Base-by-base conservation (phyloP, 2,888 invertebrate species). In the Priapulus caudatus region DNA sequence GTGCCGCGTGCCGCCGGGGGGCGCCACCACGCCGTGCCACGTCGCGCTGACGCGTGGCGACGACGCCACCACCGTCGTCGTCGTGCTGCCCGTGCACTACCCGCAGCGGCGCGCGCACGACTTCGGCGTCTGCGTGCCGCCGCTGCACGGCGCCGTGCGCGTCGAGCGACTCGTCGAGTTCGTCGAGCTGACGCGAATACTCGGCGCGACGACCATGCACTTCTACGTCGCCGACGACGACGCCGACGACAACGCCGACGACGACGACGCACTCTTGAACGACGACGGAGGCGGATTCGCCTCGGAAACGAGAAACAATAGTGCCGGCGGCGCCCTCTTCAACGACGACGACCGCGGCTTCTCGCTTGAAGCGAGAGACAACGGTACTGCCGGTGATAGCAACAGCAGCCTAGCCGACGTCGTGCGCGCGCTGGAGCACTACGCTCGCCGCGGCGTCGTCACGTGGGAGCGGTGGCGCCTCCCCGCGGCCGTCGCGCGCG, bases 111-210 rank as follows among this genome's bases (percentile, higher is more conserved):
- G 45, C 15, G 51, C 56, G 43, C 23, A 49, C 2, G 51, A 56
- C 10, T 57, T 67, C 50, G 65, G 61, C 2, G 57, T 68, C 5
- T 69, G 69, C 57, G 60, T 69, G 5, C 65, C 69, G 15, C 69
- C 69, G 2, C 52, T 69, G 20, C 67, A 65, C 57, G 67, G 67
- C n/a, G 54, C 65, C 50, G 59, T 66, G 10, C 57, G 57, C 4
- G 51, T 65, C 24, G 61, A 63, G 16, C 59, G 59, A n/a, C 51
- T 69, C 2, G 59, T 69, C 16, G 64, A 68, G 50, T 69, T 67
- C 56, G 58, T 69, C 20, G 69, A 69, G 59, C 52, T 68, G 45
- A 61, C 60, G 22, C 61, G 59, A 49, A 52, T 68, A 23, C 60
- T 67, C 21, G 67, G 66, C 1, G 66, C 64, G 0, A 47, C 59